Evolutionary conservation across 2,888 invertebrate species (phyloP), one percentile per base, ranked within the genome.

Genomic region (Chymomyza procnemis): DNA sequence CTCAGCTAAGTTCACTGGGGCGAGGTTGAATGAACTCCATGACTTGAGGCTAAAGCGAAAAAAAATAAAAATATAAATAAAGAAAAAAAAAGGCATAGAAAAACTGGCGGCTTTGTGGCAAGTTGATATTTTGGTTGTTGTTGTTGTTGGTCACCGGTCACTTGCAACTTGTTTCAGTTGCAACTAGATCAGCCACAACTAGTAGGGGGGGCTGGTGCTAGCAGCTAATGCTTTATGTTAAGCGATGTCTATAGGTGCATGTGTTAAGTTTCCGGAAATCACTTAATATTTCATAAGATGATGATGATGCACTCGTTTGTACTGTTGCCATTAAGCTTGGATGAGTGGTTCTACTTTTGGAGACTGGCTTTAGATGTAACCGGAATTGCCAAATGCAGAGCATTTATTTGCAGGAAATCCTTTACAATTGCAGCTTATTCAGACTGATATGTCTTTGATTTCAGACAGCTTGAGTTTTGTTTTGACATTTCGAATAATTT

Each of bases 1-100:
- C 90, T 90, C 89, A 90, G 85, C 88, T 90, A 90, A 90, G 90
- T 90, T 90, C 90, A 90, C 90, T 90, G 90, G 90, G 90, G 90
- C 90, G 90, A 90, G 90, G 90, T 90, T 90, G 90, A 90, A 90
- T 90, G 90, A 90, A 90, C 90, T 89, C 87, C 78, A 70, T 75
- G 76, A 75, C 18, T 50, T 19, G 16, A 50, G 62, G 65, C 59
- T 12, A 12, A 69, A 69, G 71, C 61, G 65, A 69, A 75, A 64
- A 64, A 46, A 47, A 47, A n/a, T n/a, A n/a, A n/a, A n/a, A n/a
- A n/a, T n/a, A n/a, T n/a, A 66, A 57, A 57, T 22, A 64, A 30
- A 54, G 46, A 57, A 67, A 62, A 19, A 58, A 67, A 54, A 58
- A 56, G 50, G 41, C 41, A 54, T 21, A 65, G 41, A 62, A 61